Evolutionary conservation across 2,113 vertebrate species (phyloP), one percentile per base, ranked within the genome.

Genomic region (Sterna hirundo): DNA sequence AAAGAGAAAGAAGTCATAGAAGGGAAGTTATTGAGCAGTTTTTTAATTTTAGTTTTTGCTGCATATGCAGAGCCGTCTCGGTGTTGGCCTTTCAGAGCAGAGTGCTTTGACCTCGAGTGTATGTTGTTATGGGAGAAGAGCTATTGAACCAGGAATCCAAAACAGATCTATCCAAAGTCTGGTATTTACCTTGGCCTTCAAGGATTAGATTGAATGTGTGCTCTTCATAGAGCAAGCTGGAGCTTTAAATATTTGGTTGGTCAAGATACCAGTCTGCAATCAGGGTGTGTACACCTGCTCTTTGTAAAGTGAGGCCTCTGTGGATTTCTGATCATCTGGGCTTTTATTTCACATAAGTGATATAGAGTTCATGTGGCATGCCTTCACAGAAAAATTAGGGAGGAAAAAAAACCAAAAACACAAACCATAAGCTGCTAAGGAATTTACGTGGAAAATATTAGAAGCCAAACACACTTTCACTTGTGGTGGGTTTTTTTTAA

Each of bases 41-140:
- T 84, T 44, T 77, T 88, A 77, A 62, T 80, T 93, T 85, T 83
- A 86, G 55, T 3, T 88, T 90, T 83, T 78, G 51, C 71, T 74
- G 40, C 8, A 23, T 9, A 40, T 87, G 34, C 29, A 61, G 64
- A 80, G n/a, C 6, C 1, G 2, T 69, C 71, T 86, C 36, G 20
- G 32, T 42, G 49, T 12, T 57, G 64, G 44, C 47, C 46, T 81
- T 76, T n/a, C 0, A 1, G 58, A 82, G 11, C 55, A 49, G 47
- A 86, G 23, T 36, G 36, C 61, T 88, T 65, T 84, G 74, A 80
- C 74, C 44, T 87, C 52, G 46, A 57, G 6, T 23, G 12, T 72
- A 5, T n/a, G 17, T 38, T 7, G 9, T 15, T 47, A 61, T 42
- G 62, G 40, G 61, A 93, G 88, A 86, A 86, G 72, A 86, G 19